Evolutionary conservation across 2,113 vertebrate species (phyloP).

Genomic region (Romanogobio albipinnatus): DNA sequence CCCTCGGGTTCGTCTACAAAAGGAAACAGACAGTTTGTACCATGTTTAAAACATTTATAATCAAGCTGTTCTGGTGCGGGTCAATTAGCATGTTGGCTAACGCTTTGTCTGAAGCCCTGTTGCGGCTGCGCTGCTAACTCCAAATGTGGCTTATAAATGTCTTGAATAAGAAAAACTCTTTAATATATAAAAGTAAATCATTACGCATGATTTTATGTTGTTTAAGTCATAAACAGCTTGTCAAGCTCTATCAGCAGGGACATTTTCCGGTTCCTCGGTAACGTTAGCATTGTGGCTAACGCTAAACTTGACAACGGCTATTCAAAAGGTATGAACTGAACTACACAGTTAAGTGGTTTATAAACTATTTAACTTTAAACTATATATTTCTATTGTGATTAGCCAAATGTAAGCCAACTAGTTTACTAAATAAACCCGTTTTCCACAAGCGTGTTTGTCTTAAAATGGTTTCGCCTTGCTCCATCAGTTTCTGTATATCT

Average conservation of each 20-base stretch:
- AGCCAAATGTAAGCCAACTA: background rate
- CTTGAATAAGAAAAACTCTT: background rate
- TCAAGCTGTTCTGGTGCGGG: background rate
- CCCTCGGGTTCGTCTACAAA: conserved; percentile 83
- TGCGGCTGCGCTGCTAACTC: background rate
- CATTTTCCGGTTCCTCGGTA: background rate
- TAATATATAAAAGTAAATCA: background rate
- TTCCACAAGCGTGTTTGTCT: background rate
- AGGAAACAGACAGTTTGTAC: background rate
- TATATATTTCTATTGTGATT: background rate
- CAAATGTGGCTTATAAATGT: background rate
- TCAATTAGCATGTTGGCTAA: conserved; percentile 26
- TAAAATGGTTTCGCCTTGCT: background rate
- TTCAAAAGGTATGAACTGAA: background rate
- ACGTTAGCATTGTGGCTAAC: background rate
- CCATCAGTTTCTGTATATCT: background rate
- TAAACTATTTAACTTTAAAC: background rate
- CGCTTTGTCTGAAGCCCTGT: conserved; percentile 16
- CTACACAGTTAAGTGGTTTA: background rate
- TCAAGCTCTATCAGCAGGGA: background rate
- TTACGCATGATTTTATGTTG: no score
- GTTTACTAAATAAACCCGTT: background rate
- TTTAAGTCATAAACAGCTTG: background rate
- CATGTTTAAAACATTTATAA: background rate
- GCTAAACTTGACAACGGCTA: conserved; percentile 4